Conservation (phyloP, 1,140 invertebrate genomes). For the Papilio polytes region DNA sequence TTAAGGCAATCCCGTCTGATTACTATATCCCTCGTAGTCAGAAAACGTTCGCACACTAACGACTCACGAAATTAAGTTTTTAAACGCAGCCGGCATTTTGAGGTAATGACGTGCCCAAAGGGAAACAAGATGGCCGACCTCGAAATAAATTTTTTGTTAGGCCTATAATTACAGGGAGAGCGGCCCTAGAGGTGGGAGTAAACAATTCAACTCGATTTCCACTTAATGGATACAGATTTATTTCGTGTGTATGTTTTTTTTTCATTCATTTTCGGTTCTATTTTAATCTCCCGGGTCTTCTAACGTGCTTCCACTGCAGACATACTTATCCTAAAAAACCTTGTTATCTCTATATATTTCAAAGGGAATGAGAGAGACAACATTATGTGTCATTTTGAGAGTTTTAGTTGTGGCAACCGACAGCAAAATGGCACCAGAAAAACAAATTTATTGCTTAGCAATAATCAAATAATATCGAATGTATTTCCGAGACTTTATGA, state of each 20-base stretch:
- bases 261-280: not conserved
- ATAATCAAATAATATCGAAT: not conserved
- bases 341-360: not conserved
- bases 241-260: conserved; percentile 6
- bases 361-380: not conserved
- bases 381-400: not conserved
- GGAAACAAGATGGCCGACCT: conserved; percentile 57
- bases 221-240: conserved; percentile 29
- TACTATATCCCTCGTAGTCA: conserved; percentile 50
- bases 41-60: conserved; percentile 55
- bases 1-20: conserved; percentile 47
- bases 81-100: conserved; percentile 49
- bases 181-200: conserved; percentile 36
- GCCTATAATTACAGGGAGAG: conserved; percentile 54
- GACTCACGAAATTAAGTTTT: conserved; percentile 69
- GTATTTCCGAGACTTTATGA: not conserved
- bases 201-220: conserved; percentile 35
- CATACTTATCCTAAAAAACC: not conserved
- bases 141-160: conserved; percentile 50
- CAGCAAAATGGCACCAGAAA: not conserved
- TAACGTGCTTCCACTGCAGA: not conserved
- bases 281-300: not conserved
- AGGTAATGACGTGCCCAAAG: conserved; percentile 44
- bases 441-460: not conserved
- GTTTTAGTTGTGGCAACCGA: not conserved